Evolutionary conservation across 2,797 vertebrate genomes (phyloP).

Genomic region (Syngnathus acus): DNA sequence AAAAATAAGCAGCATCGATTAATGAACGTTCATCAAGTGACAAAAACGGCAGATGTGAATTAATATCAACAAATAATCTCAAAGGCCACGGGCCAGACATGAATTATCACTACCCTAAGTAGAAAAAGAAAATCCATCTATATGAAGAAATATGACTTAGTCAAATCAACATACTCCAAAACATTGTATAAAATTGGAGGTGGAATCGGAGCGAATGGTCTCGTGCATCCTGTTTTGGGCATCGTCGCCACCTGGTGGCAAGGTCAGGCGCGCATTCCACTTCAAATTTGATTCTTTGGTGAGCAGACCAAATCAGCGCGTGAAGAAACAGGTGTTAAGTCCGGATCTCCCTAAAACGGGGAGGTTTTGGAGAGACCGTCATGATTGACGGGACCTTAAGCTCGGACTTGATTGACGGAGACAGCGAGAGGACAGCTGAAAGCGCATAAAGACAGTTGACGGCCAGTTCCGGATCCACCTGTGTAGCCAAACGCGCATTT

Average conservation of each 20-base stretch:
- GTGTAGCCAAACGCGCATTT: constrained; percentile 17
- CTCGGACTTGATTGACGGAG: constrained; percentile 52
- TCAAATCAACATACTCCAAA: background rate
- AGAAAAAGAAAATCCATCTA: background rate
- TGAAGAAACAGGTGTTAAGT: constrained; percentile 25
- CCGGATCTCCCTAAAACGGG: background rate
- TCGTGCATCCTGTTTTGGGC: too few relatives aligned
- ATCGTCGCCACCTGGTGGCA: too few relatives aligned
- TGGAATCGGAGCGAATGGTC: background rate
- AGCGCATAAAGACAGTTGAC: constrained; percentile 34
- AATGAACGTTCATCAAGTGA: constrained; percentile 24
- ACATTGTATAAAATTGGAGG: background rate
- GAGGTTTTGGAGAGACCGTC: constrained; percentile 2
- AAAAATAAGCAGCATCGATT: constrained; percentile 11
- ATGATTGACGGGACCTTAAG: constrained; percentile 22
- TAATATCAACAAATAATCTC: constrained; percentile 16
- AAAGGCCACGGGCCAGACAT: constrained; percentile 9
- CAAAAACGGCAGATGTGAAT: constrained; percentile 19
- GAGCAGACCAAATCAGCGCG: too few relatives aligned
- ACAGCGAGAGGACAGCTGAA: constrained; percentile 63
- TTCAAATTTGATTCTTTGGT: too few relatives aligned
- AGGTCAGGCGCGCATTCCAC: too few relatives aligned
- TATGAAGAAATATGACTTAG: background rate
- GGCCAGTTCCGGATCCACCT: constrained; percentile 28
- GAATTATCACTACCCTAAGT: constrained; percentile 8